Evolutionary conservation across 2,113 vertebrate genomes (phyloP).

Genomic region (Illadopsis cleaveri): DNA sequence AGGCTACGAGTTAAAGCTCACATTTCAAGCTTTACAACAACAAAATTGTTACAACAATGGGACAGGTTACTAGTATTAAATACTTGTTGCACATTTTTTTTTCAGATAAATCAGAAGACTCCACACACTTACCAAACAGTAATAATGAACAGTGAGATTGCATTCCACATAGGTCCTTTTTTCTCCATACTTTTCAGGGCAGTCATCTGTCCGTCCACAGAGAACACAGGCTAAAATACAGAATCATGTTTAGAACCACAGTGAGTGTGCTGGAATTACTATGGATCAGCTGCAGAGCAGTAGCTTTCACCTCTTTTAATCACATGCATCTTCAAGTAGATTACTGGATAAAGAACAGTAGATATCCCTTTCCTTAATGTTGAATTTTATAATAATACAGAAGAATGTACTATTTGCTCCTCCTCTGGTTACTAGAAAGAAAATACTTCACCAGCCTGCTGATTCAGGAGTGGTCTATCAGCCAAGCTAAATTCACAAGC

Average conservation of each 20-base stretch:
- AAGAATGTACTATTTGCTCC: neutral
- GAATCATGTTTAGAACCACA: neutral
- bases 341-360: neutral
- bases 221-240: conserved; percentile 83
- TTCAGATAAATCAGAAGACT: neutral
- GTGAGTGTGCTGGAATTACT: neutral
- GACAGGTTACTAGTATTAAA: neutral
- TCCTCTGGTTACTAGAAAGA: neutral
- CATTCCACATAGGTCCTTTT: conserved; percentile 82
- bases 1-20: neutral
- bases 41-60: neutral
- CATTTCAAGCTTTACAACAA: neutral
- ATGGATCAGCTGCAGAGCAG: neutral
- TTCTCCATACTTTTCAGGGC: conserved; percentile 89
- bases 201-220: conserved; percentile 85
- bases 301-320: neutral
- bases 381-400: neutral
- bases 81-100: neutral
- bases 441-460: neutral
- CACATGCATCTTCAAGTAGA: neutral
- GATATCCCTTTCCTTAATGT: neutral
- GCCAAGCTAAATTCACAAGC: neutral
- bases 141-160: conserved; percentile 88
- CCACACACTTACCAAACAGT: conserved; percentile 87
- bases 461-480: neutral